Percentiles rank a stretch among this genome's conserved stretches.
Conservation (phyloP, 2,797 vertebrate species). For the Enteromius paludinosus region DNA sequence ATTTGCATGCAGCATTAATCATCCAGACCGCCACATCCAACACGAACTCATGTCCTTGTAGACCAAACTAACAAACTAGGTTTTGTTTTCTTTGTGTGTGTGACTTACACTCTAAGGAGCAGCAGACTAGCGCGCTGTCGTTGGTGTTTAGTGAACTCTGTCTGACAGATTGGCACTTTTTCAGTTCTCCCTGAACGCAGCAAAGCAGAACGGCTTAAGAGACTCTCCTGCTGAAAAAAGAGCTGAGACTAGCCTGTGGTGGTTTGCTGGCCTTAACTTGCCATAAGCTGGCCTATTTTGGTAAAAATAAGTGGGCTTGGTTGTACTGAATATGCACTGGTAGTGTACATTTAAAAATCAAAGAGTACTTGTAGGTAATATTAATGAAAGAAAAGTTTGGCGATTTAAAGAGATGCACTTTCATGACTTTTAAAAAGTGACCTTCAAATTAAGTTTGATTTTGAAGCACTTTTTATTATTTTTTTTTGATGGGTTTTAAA, state of each 20-base stretch:
- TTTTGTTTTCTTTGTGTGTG: background rate
- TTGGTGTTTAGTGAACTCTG: background rate
- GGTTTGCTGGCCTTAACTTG: background rate
- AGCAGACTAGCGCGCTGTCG: background rate
- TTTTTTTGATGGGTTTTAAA: too few relatives aligned
- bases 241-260: conserved; percentile 13
- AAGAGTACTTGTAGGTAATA: background rate
- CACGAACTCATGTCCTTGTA: conserved; percentile 3
- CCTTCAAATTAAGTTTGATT: background rate
- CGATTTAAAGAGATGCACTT: background rate
- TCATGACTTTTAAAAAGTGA: background rate
- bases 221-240: background rate
- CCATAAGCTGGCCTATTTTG: background rate
- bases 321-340: background rate
- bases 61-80: background rate
- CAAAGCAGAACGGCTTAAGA: conserved; percentile 8
- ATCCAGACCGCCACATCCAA: background rate
- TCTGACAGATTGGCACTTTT: conserved; percentile 8
- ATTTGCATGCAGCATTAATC: conserved; percentile 46
- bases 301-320: background rate
- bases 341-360: background rate
- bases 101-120: background rate
- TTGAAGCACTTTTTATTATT: too few relatives aligned
- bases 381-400: background rate
- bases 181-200: conserved; percentile 3